Percentiles rank a stretch among this genome's conserved stretches.
phyloP scores from a whole-genome alignment of 1,140 invertebrate genomes.

The Sarcophaga bullata region DNA sequence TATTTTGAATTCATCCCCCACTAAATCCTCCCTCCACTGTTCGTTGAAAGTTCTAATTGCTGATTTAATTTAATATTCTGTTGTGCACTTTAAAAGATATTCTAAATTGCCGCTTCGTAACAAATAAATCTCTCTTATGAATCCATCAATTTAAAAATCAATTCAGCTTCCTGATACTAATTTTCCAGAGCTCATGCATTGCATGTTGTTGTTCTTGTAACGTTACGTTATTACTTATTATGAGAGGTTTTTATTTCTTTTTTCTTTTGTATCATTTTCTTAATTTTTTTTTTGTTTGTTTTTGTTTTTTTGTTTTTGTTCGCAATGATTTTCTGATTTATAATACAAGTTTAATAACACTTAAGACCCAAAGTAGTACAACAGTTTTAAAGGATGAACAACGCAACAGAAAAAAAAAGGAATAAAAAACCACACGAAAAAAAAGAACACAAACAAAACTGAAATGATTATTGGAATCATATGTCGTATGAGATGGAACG shows the following conservation, averaged over 20 bases:
- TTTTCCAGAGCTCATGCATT: slow-evolving; percentile 37
- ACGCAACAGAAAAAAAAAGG: background rate
- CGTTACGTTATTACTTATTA: too few relatives aligned
- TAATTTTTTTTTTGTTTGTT: too few relatives aligned
- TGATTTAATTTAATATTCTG: too few relatives aligned
- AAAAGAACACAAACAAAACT: background rate
- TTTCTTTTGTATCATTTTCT: too few relatives aligned
- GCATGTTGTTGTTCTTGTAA: background rate
- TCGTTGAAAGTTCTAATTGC: too few relatives aligned
- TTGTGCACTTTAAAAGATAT: too few relatives aligned
- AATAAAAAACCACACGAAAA: background rate
- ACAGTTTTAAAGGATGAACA: background rate
- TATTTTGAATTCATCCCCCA: too few relatives aligned
- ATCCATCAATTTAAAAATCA: slow-evolving; percentile 7
- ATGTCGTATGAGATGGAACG: slow-evolving; percentile 6
- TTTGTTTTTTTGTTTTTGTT: background rate
- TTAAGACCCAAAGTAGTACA: background rate
- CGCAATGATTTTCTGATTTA: background rate
- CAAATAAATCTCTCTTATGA: background rate
- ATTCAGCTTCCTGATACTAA: slow-evolving; percentile 36
- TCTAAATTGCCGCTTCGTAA: too few relatives aligned
- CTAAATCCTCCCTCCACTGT: too few relatives aligned
- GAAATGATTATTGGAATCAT: background rate
- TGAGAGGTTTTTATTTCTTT: background rate
- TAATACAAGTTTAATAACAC: slow-evolving; percentile 40